Evolutionary conservation across 2,888 invertebrate species (phyloP), one percentile per base, ranked within the genome.

Genomic region (Melanchra persicariae): DNA sequence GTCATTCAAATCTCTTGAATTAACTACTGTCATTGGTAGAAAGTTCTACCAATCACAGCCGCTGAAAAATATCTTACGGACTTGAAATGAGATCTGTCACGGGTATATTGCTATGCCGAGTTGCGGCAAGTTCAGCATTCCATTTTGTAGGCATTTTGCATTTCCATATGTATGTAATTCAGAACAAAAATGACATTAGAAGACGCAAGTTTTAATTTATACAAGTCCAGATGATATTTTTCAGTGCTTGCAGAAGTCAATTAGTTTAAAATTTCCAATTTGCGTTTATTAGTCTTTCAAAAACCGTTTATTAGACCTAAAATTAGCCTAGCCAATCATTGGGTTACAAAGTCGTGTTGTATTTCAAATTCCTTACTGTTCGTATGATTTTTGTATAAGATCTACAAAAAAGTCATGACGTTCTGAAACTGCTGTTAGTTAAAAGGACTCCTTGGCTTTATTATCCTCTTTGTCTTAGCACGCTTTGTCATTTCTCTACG

Each of bases 361-460:
- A 47, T 40, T 47, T 22, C 2, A 34, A 52, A 60, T 54, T n/a
- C 55, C 19, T 19, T 43, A 17, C 7, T 37, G 79, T 68, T 79
- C 82, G 67, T 82, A 82, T 79, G 79, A 79, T 82, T 82, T 79
- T 79, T 79, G 17, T 58, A 79, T 19, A 64, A 12, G n/a, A 79
- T 65, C 73, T 55, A 66, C 55, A 82, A 79, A 79, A 79, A 82
- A 82, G 67, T 79, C 79, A 79, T 79, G n/a, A 77, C 71, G 77
- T 81, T 65, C 70, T 49, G 43, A 30, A 64, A 68, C 79, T 79
- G 67, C 82, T 66, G 26, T 63, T 59, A 59, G 62, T 51, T 26
- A 45, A 69, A 62, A 43, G 61, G 30, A 52, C 57, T 73, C 62
- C 40, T 68, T 62, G 52, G 61, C 75, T 73, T 75, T 1, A 49